A percentile compares a stretch with the other conserved stretches of the same genome.
These are phyloP conservation scores for Drosophila melanogaster DNA, from an alignment of 1,140 invertebrate species.

Conservation along the genomic window Release_6_plus_ISO1_MT NT_033779.5:11918501-11919000, in stretches of 20 bases:
- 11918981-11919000: conserved; percentile 31
- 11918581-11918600: conserved; percentile 57
- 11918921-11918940: conserved; percentile 56
- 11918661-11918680: conserved; percentile 67
- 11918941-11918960: conserved; percentile 37
- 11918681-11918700: conserved; percentile 42
- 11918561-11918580: conserved; percentile 8
- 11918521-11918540: conserved; percentile 61
- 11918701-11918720: background rate
- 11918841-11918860: conserved; percentile 34
- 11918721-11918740: conserved; percentile 1
- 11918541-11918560: conserved; percentile 4
- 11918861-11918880: conserved; percentile 42
- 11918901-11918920: conserved; percentile 75
- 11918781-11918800: conserved; percentile 32
- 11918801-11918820: conserved; percentile 50
- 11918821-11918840: conserved; percentile 27
- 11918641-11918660: conserved; percentile 23
- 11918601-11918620: conserved; percentile 50
- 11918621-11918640: conserved; percentile 42
- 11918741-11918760: conserved; percentile 67
- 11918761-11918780: conserved; percentile 58
- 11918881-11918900: conserved; percentile 71
- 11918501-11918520: conserved; percentile 79
- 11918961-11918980: conserved; percentile 39